These are phyloP conservation scores for Rattus norvegicus DNA, from an alignment of 2,113 vertebrate genomes.

Conservation along the genomic window GRCr8 NC_086039.1:58678001-58678500, in stretches of 20 bases:
- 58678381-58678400: constrained; percentile 38
- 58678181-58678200: constrained; percentile 36
- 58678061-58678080: background rate
- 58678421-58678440: background rate
- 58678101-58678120: background rate
- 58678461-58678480: background rate
- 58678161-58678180: constrained; percentile 29
- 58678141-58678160: constrained; percentile 58
- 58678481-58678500: constrained; percentile 29
- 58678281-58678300: constrained; percentile 46
- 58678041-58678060: background rate
- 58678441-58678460: constrained; percentile 10
- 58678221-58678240: constrained; percentile 36
- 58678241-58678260: constrained; percentile 17
- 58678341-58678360: background rate
- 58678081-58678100: background rate
- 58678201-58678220: constrained; percentile 25
- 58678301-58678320: constrained; percentile 19
- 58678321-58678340: constrained; percentile 51
- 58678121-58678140: constrained; percentile 45
- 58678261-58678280: background rate
- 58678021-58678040: background rate
- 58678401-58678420: background rate
- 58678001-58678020: background rate
- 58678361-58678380: constrained; percentile 40